These are phyloP conservation scores for Microtus pennsylvanicus DNA, from an alignment of 2,113 vertebrate species.

Conservation along the genomic window DNA sequence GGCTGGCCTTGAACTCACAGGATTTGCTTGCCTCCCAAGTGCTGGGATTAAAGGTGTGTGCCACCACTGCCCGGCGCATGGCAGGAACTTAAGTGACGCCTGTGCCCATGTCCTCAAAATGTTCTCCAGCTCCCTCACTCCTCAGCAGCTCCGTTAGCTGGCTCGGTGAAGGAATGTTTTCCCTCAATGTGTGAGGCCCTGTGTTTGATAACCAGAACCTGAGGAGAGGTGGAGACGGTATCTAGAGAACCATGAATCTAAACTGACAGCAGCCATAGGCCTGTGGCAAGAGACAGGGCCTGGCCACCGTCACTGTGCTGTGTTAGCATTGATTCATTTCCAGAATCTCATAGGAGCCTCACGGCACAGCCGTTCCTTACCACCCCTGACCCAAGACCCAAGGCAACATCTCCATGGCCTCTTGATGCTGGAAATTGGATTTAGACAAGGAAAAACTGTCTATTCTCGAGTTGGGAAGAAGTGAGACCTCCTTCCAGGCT, in stretches of 20 bases:
- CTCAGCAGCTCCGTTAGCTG: not conserved
- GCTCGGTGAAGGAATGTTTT: not conserved
- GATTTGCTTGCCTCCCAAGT: no score
- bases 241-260: not conserved
- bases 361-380: not conserved
- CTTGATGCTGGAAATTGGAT: not conserved
- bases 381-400: not conserved
- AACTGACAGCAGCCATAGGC: not conserved
- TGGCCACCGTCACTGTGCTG: not conserved
- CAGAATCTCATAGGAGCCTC: not conserved
- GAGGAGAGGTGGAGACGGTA: not conserved
- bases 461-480: not conserved
- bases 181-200: not conserved
- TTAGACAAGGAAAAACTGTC: not conserved
- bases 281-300: not conserved
- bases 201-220: not conserved
- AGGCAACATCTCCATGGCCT: not conserved
- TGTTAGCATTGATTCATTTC: not conserved
- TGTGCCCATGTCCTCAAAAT: not conserved
- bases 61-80: accelerated
- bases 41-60: no score
- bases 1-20: no score
- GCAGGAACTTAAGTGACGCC: not conserved
- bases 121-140: not conserved
- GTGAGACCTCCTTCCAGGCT: not conserved